These are phyloP conservation scores for Xiphydria camelus DNA, from an alignment of 2,888 invertebrate genomes.

Conservation along the genomic window DNA sequence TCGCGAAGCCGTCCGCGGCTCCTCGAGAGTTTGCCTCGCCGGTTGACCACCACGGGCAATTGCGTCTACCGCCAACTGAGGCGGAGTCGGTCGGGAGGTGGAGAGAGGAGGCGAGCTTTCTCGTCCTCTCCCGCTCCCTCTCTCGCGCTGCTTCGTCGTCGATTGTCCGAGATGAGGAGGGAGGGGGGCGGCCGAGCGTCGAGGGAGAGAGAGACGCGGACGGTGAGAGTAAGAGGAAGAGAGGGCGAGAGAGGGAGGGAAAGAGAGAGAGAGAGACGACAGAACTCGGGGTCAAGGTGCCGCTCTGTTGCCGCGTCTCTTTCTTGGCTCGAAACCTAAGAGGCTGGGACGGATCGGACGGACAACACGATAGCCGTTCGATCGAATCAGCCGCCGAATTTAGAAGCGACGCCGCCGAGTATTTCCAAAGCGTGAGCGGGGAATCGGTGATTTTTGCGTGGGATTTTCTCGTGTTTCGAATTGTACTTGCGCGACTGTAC, in stretches of 20 bases:
- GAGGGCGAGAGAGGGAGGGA: slow-evolving; percentile 11
- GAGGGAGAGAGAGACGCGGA: slow-evolving; percentile 7
- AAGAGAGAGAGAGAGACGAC: slow-evolving; percentile 21
- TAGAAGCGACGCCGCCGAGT: not conserved
- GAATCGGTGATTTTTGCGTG: no score
- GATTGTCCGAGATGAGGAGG: slow-evolving; percentile 3
- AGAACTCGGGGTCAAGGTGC: slow-evolving; percentile 39
- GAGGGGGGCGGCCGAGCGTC: not conserved
- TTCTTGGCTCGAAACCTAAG: slow-evolving; percentile 29
- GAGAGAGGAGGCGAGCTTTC: slow-evolving; percentile 21
- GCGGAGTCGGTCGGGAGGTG: slow-evolving; percentile 10
- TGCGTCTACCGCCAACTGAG: slow-evolving; percentile 15
- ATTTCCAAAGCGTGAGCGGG: not conserved
- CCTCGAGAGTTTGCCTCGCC: no score
- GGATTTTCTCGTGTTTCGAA: no score
- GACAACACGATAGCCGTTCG: not conserved
- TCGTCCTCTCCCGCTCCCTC: slow-evolving; percentile 18
- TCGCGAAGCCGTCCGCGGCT: no score
- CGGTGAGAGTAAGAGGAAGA: slow-evolving; percentile 16
- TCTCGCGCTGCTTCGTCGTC: not conserved
- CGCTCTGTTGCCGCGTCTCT: slow-evolving; percentile 42
- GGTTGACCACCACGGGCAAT: slow-evolving; percentile 23
- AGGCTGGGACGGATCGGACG: not conserved
- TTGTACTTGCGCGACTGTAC: no score
- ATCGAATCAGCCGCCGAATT: slow-evolving; percentile 1